These are phyloP conservation scores for Dipodomys ordii DNA, from an alignment of 2,113 vertebrate species.

Conservation along the genomic window DNA sequence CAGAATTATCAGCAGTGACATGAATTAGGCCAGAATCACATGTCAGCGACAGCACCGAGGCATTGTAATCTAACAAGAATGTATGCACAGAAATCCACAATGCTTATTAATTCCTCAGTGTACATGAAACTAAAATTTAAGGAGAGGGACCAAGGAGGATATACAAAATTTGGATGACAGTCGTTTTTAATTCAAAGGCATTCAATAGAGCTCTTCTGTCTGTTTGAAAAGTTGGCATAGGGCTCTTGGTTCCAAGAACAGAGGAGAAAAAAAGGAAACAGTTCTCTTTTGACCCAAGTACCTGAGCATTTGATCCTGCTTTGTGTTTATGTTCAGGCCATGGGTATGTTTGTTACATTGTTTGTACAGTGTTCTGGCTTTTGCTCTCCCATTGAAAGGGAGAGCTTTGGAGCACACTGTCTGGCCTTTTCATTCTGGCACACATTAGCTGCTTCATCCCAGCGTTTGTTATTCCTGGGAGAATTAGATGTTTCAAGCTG, in stretches of 20 bases:
- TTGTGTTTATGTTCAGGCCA: not conserved
- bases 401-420: not conserved
- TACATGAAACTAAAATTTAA: constrained; percentile 48
- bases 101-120: constrained; percentile 52
- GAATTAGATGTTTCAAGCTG: not conserved
- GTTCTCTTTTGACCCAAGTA: not conserved
- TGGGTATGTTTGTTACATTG: not conserved
- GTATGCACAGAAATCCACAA: not conserved
- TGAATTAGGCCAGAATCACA: constrained; percentile 56
- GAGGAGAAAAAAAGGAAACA: not conserved
- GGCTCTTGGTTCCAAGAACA: constrained; percentile 7
- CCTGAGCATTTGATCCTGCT: not conserved
- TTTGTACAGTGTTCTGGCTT: not conserved
- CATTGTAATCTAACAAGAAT: constrained; percentile 73
- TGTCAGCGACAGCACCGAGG: constrained; percentile 7
- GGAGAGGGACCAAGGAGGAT: constrained; percentile 31
- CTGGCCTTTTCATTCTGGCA: not conserved
- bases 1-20: constrained; percentile 78
- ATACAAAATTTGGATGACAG: not conserved
- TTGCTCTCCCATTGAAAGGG: not conserved
- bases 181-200: not conserved
- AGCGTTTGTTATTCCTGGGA: not conserved
- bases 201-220: constrained; percentile 47
- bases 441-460: not conserved
- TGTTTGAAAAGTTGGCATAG: constrained; percentile 23